Conservation (phyloP, 2,888 invertebrate species). For the Philhelius pedissequus region DNA sequence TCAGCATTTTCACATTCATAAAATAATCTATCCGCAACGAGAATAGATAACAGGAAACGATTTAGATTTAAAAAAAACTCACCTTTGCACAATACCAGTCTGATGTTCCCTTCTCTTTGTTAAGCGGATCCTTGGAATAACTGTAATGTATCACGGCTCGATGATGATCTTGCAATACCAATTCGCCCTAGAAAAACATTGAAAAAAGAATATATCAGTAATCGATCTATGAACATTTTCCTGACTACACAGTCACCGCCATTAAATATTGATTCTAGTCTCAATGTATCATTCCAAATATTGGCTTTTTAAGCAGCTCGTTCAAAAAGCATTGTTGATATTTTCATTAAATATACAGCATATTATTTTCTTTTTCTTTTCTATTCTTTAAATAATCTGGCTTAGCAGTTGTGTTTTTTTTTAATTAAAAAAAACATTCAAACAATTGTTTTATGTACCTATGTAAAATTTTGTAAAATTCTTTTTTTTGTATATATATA, state of each 20-base stretch:
- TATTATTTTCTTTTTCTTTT: constrained; percentile 24
- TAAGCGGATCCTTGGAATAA: constrained; percentile 83
- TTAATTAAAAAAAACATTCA: neutral
- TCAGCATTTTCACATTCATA: too few species aligned
- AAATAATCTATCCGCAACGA: too few species aligned
- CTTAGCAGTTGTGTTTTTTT: constrained; percentile 58
- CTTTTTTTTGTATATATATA: too few species aligned
- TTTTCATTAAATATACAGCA: constrained; percentile 49
- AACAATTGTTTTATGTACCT: neutral
- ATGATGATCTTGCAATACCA: constrained; percentile 86
- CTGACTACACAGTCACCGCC: constrained; percentile 71
- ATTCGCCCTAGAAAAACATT: constrained; percentile 83
- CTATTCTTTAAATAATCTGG: constrained; percentile 58
- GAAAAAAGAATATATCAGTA: constrained; percentile 72
- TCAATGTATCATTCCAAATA: constrained; percentile 62
- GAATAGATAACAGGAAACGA: neutral
- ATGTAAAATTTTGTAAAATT: neutral
- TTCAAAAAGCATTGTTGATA: constrained; percentile 61
- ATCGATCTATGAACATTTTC: constrained; percentile 62
- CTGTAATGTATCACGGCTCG: constrained; percentile 88
- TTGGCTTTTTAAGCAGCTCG: constrained; percentile 61
- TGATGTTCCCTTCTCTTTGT: constrained; percentile 75
- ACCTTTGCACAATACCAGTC: constrained; percentile 86
- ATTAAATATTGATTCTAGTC: constrained; percentile 65
- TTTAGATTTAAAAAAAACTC: constrained; percentile 40